Base-by-base conservation (phyloP, 2,113 vertebrate species). In the Cyrtonyx montezumae region DNA sequence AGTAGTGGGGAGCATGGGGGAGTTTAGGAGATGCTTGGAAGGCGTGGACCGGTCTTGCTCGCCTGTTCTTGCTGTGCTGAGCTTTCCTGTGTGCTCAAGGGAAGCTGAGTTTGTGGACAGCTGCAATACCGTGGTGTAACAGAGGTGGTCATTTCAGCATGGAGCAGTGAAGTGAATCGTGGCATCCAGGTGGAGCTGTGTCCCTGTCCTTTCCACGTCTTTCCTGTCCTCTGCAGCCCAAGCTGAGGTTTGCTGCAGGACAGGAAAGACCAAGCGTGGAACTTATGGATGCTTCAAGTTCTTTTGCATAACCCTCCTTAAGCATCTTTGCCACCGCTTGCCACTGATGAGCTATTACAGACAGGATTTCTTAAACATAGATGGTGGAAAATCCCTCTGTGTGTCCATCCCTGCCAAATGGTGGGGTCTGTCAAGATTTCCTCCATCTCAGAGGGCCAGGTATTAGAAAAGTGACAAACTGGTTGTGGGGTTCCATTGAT, bases 401-500 rank as follows among this genome's bases (percentile, higher is more conserved):
- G 12, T 30, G 20, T 83, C 56, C 34, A 66, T 59, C 63, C 65
- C 42, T 13, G 43, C 59, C 36, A n/a, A 77, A 55, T 12, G 10
- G 73, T 48, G 30, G 62, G 51, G 63, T 85, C 37, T 37, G 36
- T 87, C 25, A 40, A 10, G 56, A 56, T 66, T 86, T 93, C 95
- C 40, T 67, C 6, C 25, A 79, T 66, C 68, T 92, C 30, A 16
- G 67, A 84, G 30, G 0, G 0, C 62, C 53, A 65, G 65, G n/a
- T 94, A 76, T 80, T 84, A 91, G 91, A 71, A 90, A 92, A 92
- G 68, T 46, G 89, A 40, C 76, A 61, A 96, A 87, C 21, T 75
- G n/a, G 87, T 94, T 82, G 78, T 9, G 56, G 73, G 76, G 43
- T 75, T 77, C 68, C 68, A 1, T 49, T 1, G 21, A 48, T 61